Base-by-base conservation (phyloP, 2,888 invertebrate species). In the Lasius fuliginosus region DNA sequence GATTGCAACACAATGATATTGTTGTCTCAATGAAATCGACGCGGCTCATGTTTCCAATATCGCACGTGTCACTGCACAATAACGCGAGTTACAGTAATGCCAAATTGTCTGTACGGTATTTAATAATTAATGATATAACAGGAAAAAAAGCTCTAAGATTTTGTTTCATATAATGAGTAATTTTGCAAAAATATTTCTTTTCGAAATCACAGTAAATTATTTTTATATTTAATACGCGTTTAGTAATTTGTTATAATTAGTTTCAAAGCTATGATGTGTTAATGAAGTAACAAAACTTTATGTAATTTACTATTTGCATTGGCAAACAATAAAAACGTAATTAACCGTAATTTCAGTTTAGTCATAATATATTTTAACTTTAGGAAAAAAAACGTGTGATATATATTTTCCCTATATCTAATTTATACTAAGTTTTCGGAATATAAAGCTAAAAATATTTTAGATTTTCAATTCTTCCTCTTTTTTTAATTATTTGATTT, bases 71-170 rank as follows among this genome's bases (percentile, higher is more conserved):
- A 49, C 18, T 49, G 18, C 49, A 49, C 18, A 49, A 49, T 18
- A 49, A 49, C 49, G 18, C 49, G 18, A 49, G 5, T 49, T 49
- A 49, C 6, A 49, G 0, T 49, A 53, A n/a, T 6, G 49, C 8
- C n/a, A 53, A 53, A n/a, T 0, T 53, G 18, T 53, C n/a, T n/a
- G n/a, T 53, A 53, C 8, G n/a, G 49, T 53, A 8, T 53, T n/a
- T 53, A 53, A 53, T 53, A n/a, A n/a, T 53, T 53, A n/a, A 53
- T 53, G 6, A 53, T n/a, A 53, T 53, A 53, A 53, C 49, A n/a
- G 49, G 18, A n/a, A 53, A n/a, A 53, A n/a, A 53, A 53, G n/a
- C n/a, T n/a, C n/a, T 8, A 8, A n/a, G 5, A 46, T 46, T 46
- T 53, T 12, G 15, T 11, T 11, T n/a, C n/a, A 6, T 53, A n/a